Percentiles rank a stretch among this genome's conserved stretches.
Evolutionary conservation across 2,888 invertebrate genomes (phyloP).

Genomic region (Apocheima hispidaria): DNA sequence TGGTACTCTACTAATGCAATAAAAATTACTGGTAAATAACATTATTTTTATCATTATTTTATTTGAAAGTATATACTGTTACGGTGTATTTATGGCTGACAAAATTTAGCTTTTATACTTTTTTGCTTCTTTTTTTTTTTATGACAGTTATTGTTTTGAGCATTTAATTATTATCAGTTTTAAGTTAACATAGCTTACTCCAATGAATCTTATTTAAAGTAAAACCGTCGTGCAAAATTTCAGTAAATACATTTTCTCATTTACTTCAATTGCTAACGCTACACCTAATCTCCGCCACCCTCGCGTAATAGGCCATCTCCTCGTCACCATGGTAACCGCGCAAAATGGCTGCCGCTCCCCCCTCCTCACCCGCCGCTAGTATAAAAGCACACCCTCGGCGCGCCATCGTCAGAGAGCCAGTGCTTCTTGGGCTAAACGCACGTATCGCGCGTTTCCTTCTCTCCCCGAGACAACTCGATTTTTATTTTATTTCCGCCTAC

Average conservation of each 20-base stretch:
- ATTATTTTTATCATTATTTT: too few species aligned
- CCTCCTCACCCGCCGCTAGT: conserved; percentile 62
- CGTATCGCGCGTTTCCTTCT: conserved; percentile 60
- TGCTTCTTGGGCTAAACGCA: conserved; percentile 61
- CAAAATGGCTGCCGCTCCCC: conserved; percentile 80
- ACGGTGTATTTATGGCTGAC: too few species aligned
- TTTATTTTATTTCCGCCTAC: conserved; percentile 46
- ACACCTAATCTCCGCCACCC: conserved; percentile 84
- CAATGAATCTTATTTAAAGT: background rate
- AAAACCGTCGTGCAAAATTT: too few species aligned
- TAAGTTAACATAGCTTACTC: too few species aligned
- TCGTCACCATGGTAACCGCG: conserved; percentile 75
- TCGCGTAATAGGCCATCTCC: conserved; percentile 86
- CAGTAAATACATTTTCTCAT: conserved; percentile 49
- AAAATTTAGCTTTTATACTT: too few species aligned
- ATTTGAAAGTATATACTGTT: too few species aligned
- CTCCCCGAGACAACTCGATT: conserved; percentile 59
- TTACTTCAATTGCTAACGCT: conserved; percentile 63
- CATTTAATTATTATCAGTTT: too few species aligned
- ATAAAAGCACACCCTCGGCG: conserved; percentile 73
- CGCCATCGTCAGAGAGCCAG: conserved; percentile 74
- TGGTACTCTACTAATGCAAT: too few species aligned
- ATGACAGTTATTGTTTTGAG: too few species aligned
- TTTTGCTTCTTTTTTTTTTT: too few species aligned
- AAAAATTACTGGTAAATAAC: too few species aligned